phyloP scores from a whole-genome alignment of 2,797 vertebrate genomes.

The Bryconaethiops microstoma region DNA sequence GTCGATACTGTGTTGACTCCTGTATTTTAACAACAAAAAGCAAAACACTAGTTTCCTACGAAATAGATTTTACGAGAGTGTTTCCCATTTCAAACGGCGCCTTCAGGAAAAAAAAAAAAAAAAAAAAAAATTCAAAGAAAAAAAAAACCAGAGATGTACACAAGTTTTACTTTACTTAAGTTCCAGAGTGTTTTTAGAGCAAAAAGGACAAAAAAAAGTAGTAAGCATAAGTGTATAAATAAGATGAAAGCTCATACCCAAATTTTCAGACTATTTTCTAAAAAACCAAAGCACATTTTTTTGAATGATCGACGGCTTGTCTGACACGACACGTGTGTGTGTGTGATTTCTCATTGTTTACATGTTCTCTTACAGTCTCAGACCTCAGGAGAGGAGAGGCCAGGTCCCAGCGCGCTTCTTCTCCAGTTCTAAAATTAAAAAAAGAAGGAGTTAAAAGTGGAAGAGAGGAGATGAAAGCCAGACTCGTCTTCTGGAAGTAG shows the following conservation, averaged over 20 bases:
- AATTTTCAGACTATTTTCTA: constrained; percentile 89
- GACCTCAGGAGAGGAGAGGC: constrained; percentile 87
- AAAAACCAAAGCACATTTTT: constrained; percentile 91
- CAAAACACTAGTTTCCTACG: constrained; percentile 91
- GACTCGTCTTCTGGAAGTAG: constrained; percentile 44
- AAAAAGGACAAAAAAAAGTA: constrained; percentile 58
- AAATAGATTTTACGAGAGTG: constrained; percentile 80
- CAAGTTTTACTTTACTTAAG: constrained; percentile 50
- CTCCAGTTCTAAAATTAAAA: constrained; percentile 80
- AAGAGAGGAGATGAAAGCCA: constrained; percentile 58
- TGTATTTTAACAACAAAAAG: constrained; percentile 88
- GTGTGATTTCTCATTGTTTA: constrained; percentile 93
- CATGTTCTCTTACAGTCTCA: constrained; percentile 89
- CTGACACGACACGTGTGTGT: constrained; percentile 83
- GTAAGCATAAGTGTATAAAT: constrained; percentile 64
- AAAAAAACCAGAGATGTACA: constrained; percentile 65
- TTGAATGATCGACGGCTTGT: constrained; percentile 85
- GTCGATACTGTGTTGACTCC: constrained; percentile 85
- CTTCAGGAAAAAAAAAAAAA: constrained; percentile 68
- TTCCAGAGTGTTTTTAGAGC: constrained; percentile 57
- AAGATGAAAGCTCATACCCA: constrained; percentile 84
- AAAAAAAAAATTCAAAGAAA: constrained; percentile 43
- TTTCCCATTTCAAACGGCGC: constrained; percentile 67
- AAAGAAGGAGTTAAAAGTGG: constrained; percentile 79
- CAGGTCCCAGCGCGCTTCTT: constrained; percentile 64